Evolutionary conservation across 2,797 vertebrate genomes (phyloP), one percentile per base, ranked within the genome.

Genomic region (Liparis tanakae): DNA sequence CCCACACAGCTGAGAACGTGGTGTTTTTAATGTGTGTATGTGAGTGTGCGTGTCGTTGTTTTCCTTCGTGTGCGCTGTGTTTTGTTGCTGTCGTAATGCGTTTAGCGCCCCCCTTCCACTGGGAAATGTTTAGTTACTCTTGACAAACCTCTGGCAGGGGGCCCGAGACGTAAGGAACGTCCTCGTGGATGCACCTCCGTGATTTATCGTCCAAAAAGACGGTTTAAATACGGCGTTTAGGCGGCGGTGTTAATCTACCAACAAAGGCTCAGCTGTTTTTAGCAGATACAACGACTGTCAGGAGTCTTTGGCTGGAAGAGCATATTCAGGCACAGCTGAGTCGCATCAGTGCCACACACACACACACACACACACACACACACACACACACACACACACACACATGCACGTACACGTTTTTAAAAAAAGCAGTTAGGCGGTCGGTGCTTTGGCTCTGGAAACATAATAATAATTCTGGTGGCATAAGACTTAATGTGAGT

Each of bases 51-150:
- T 48, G 46, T 18, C 36, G 68, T 56, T 55, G 57, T 81, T 83
- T 83, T 48, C 70, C 80, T 81, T 55, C 72, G 84, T 67, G 80
- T 72, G 79, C 60, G 15, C 66, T 60, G 69, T 76, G 70, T 81
- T 86, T 76, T 74, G 73, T 73, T 62, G 60, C 83, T 91, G 92
- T 93, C 91, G 89, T 80, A 86, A 89, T 64, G 69, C 72, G 90
- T 93, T 92, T 90, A 79, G 82, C 62, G 48, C 71, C 67, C 67
- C 77, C 81, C 86, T 74, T 84, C 78, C 66, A 14, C 61, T 14
- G 71, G 84, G 75, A 92, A 87, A 89, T 89, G 88, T 92, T 92
- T 90, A 81, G 87, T 81, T 89, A 82, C 84, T 87, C 74, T 30
- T 80, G 88, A 91, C 88, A 91, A 89, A 88, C 67, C 79, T 72